Percentiles rank a stretch among this genome's conserved stretches.
Conservation (phyloP, 2,113 vertebrate genomes). For the rat (Rattus norvegicus) region DNA sequence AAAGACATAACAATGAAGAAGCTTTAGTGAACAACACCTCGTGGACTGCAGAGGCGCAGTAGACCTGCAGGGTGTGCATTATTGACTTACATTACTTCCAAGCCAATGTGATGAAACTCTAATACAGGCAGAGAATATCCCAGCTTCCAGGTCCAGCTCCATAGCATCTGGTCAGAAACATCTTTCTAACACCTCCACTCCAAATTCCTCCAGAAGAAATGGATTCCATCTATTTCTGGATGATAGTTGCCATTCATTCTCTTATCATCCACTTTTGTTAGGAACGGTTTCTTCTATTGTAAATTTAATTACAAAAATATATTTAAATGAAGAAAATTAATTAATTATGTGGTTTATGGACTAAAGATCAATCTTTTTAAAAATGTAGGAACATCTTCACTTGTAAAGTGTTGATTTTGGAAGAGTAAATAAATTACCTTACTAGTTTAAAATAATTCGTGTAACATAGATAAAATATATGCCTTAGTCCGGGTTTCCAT, state of each 20-base stretch:
- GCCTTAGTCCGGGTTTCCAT: too few relatives aligned
- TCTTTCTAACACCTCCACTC: rapidly evolving
- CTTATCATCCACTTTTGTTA: too few relatives aligned
- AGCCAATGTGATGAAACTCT: background rate
- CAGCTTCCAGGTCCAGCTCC: background rate
- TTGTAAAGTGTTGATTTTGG: too few relatives aligned
- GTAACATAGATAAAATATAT: too few relatives aligned
- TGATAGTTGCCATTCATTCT: background rate
- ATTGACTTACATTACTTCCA: background rate
- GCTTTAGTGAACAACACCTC: background rate
- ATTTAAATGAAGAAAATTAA: background rate
- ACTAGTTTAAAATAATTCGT: background rate
- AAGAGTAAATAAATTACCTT: background rate
- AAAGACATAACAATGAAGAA: background rate
- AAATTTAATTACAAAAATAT: background rate
- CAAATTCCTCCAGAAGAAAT: background rate
- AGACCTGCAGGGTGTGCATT: background rate
- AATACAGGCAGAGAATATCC: too few relatives aligned
- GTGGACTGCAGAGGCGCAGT: background rate
- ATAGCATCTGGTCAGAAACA: background rate
- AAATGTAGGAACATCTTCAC: background rate
- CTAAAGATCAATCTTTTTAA: background rate
- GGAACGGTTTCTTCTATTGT: background rate
- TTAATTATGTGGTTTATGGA: background rate
- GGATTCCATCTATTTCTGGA: background rate